phyloP scores from a whole-genome alignment of 1,140 invertebrate genomes.

The Scylla paramamosain region DNA sequence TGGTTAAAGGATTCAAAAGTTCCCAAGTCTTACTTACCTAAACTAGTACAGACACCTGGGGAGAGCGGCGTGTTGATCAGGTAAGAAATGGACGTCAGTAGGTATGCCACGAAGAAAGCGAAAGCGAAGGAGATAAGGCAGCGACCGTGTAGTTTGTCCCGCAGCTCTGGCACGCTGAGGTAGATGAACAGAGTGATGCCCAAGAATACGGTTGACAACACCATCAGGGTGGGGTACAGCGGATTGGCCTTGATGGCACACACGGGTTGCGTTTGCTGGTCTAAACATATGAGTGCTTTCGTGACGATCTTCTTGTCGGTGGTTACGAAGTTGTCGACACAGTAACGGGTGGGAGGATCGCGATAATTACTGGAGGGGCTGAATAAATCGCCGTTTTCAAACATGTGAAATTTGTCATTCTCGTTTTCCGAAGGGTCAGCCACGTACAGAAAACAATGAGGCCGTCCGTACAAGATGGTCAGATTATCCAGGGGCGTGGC shows the following conservation, averaged over 20 bases:
- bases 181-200: not conserved
- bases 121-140: conserved; percentile 36
- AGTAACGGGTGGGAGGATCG: not conserved
- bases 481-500: not conserved
- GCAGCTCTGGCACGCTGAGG: conserved; percentile 14
- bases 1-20: no score
- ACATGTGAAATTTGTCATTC: not conserved
- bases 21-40: not conserved
- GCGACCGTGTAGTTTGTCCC: not conserved
- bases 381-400: not conserved
- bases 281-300: not conserved
- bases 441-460: not conserved
- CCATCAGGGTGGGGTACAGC: not conserved
- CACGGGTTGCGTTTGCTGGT: not conserved
- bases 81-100: not conserved
- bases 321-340: not conserved
- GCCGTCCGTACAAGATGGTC: conserved; percentile 3
- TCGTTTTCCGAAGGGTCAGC: not conserved
- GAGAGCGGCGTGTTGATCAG: not conserved
- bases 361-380: not conserved
- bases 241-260: not conserved
- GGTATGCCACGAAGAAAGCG: not conserved
- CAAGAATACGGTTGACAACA: conserved; percentile 17
- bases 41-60: not conserved
- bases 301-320: not conserved